Evolutionary conservation across 1,140 invertebrate genomes (phyloP).

Genomic region (Plodia interpunctella): DNA sequence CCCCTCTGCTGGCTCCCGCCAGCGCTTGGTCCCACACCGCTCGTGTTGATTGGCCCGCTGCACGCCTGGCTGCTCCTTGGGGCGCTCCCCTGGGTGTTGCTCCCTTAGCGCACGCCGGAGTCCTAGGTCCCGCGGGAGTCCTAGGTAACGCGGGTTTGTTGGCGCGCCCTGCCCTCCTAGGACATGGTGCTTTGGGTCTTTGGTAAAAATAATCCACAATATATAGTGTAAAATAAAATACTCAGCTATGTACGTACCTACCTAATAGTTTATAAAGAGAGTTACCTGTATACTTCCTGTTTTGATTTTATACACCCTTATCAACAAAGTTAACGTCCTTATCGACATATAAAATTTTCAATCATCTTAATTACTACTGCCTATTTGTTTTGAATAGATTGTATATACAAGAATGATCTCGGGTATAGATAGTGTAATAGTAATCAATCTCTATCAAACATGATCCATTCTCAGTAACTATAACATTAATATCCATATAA

Average conservation of each 20-base stretch:
- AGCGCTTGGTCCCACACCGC: conserved; percentile 29
- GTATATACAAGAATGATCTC: neutral
- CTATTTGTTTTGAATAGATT: too few species aligned
- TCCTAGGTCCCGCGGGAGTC: conserved; percentile 2
- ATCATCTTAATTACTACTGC: too few species aligned
- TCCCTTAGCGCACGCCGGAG: conserved; percentile 22
- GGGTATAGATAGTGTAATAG: too few species aligned
- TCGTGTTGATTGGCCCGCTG: conserved; percentile 21
- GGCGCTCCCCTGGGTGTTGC: conserved; percentile 24
- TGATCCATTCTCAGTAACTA: too few species aligned
- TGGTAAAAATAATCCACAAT: conserved; percentile 27
- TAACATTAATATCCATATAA: too few species aligned
- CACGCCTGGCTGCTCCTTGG: conserved; percentile 24
- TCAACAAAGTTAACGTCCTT: too few species aligned
- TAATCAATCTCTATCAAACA: too few species aligned
- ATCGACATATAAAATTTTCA: too few species aligned
- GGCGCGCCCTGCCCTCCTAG: conserved; percentile 6
- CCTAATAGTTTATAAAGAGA: conserved; percentile 39
- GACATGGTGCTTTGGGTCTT: conserved; percentile 13
- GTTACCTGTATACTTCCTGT: conserved; percentile 25
- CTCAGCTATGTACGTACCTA: conserved; percentile 20
- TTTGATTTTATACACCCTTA: conserved; percentile 17
- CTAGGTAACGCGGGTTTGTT: conserved; percentile 12
- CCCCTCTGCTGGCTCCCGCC: conserved; percentile 30
- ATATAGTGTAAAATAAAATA: conserved; percentile 26